Conservation (phyloP, 2,888 invertebrate species). For the Scrobipalpa atriplicella region DNA sequence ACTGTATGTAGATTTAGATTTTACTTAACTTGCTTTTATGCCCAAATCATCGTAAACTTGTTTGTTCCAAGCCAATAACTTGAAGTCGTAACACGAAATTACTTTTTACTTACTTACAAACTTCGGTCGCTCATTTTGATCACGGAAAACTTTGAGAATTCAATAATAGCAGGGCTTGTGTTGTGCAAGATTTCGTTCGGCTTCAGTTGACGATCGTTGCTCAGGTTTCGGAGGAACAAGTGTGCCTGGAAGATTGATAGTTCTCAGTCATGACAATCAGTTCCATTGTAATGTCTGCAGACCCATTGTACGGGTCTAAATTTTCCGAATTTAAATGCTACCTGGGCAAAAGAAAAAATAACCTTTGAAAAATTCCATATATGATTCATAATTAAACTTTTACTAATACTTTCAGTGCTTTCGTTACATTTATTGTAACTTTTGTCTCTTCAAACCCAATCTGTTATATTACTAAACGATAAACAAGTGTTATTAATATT, state of each 20-base stretch:
- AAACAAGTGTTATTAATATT: too few relatives aligned
- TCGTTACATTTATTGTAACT: too few relatives aligned
- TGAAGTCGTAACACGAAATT: slow-evolving; percentile 23
- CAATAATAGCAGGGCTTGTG: background rate
- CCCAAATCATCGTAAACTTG: slow-evolving; percentile 21
- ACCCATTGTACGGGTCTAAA: background rate
- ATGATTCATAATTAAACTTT: too few relatives aligned
- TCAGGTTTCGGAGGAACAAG: too few relatives aligned
- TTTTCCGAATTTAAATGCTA: background rate
- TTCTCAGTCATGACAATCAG: too few relatives aligned
- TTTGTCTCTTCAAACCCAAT: too few relatives aligned
- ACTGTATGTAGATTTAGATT: background rate
- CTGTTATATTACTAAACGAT: too few relatives aligned
- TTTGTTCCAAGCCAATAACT: slow-evolving; percentile 21
- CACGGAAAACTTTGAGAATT: background rate
- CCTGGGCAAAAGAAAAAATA: too few relatives aligned
- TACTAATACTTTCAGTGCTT: too few relatives aligned
- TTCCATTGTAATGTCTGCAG: background rate
- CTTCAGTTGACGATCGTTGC: background rate
- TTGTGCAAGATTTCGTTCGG: background rate
- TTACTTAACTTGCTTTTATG: slow-evolving; percentile 2
- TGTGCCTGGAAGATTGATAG: background rate
- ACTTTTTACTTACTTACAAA: slow-evolving; percentile 9
- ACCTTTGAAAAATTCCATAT: too few relatives aligned
- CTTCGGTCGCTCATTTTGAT: background rate